Conservation (phyloP, 2,888 invertebrate genomes). For the Chalcosyrphus nemorum region DNA sequence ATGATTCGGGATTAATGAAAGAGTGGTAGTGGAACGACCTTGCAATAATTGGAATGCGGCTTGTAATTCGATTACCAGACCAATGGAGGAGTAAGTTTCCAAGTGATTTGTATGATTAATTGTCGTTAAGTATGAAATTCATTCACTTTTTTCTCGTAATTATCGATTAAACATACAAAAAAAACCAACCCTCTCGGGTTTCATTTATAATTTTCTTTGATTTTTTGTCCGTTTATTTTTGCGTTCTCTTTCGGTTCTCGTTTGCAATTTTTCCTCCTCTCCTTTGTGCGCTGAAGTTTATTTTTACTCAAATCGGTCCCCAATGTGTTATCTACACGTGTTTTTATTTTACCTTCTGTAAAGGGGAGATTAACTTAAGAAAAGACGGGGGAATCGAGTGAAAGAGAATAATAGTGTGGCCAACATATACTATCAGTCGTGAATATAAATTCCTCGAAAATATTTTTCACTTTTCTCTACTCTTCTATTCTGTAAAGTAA, state of each 20-base stretch:
- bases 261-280: not conserved
- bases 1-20: slow-evolving; percentile 18
- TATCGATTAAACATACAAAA: slow-evolving; percentile 44
- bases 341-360: not conserved
- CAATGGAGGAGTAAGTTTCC: slow-evolving; percentile 68
- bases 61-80: slow-evolving; percentile 47
- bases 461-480: no score
- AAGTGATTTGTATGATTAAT: not conserved
- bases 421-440: no score
- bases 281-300: slow-evolving; percentile 7
- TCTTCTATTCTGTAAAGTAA: no score
- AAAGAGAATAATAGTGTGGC: not conserved
- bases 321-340: slow-evolving; percentile 40
- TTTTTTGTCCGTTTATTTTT: not conserved
- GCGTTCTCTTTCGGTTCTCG: not conserved
- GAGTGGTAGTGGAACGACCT: not conserved
- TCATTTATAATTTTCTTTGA: slow-evolving; percentile 22
- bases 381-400: not conserved
- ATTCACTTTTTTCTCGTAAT: not conserved
- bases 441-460: no score
- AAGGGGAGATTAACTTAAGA: not conserved
- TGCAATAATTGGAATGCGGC: slow-evolving; percentile 56
- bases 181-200: slow-evolving; percentile 12
- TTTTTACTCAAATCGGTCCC: slow-evolving; percentile 27
- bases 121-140: not conserved